Conservation (phyloP, 2,797 vertebrate species). For the Notoglanidium macrostoma region DNA sequence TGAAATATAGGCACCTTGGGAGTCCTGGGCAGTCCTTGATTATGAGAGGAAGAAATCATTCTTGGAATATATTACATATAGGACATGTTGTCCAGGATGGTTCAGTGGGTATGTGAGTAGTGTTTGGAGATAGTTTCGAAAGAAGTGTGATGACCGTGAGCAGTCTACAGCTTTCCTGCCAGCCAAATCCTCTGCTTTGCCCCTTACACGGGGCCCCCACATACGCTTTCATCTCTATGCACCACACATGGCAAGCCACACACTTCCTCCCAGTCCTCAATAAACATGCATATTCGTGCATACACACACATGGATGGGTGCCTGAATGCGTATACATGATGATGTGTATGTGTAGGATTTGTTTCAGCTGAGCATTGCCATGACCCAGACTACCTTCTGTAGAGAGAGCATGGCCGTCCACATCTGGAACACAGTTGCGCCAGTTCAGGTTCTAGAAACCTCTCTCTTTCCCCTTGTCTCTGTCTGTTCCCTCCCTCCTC, state of each 20-base stretch:
- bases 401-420: slow-evolving; percentile 64
- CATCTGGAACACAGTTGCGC: slow-evolving; percentile 81
- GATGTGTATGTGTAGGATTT: slow-evolving; percentile 60
- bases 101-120: background rate
- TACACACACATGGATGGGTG: slow-evolving; percentile 36
- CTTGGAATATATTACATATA: slow-evolving; percentile 19
- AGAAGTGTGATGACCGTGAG: background rate
- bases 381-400: slow-evolving; percentile 60
- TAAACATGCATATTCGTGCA: slow-evolving; percentile 47
- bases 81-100: background rate
- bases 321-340: slow-evolving; percentile 45
- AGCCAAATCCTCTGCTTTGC: slow-evolving; percentile 66
- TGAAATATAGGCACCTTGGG: slow-evolving; percentile 30
- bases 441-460: slow-evolving; percentile 65
- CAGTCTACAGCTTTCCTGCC: slow-evolving; percentile 51
- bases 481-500: slow-evolving; percentile 28
- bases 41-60: slow-evolving; percentile 8
- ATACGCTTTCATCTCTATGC: slow-evolving; percentile 48
- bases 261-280: slow-evolving; percentile 48
- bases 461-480: slow-evolving; percentile 3
- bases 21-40: slow-evolving; percentile 11
- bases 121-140: background rate
- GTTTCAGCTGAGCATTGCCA: slow-evolving; percentile 59
- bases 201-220: slow-evolving; percentile 58
- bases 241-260: slow-evolving; percentile 49